phyloP scores from a whole-genome alignment of 2,888 invertebrate genomes.

The Tetheella fluctuosa region DNA sequence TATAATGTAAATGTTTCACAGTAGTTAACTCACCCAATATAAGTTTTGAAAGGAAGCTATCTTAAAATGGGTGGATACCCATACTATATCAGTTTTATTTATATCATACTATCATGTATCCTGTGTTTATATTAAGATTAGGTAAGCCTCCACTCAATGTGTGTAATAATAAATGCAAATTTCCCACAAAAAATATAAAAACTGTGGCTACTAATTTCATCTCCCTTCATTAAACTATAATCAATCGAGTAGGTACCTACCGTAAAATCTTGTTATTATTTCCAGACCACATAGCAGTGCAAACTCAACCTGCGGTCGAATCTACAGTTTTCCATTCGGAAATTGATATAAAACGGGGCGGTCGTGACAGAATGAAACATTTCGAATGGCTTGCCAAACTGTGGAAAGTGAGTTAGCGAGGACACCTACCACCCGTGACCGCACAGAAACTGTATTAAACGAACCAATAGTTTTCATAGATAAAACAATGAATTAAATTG shows the following conservation, averaged over 20 bases:
- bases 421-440: slow-evolving; percentile 58
- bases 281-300: slow-evolving; percentile 22
- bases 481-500: slow-evolving; percentile 31
- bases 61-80: too few species aligned
- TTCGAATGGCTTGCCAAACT: slow-evolving; percentile 53
- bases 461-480: slow-evolving; percentile 26
- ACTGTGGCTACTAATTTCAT: too few species aligned
- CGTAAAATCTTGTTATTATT: slow-evolving; percentile 19
- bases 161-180: too few species aligned
- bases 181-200: too few species aligned
- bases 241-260: slow-evolving; percentile 15
- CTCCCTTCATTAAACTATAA: too few species aligned
- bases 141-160: too few species aligned
- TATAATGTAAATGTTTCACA: too few species aligned
- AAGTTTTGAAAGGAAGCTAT: too few species aligned
- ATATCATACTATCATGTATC: too few species aligned
- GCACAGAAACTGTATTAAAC: slow-evolving; percentile 34
- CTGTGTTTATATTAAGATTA: too few species aligned
- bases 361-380: slow-evolving; percentile 50
- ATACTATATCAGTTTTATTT: too few species aligned
- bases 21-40: too few species aligned
- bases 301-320: slow-evolving; percentile 26
- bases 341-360: slow-evolving; percentile 37
- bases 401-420: slow-evolving; percentile 64
- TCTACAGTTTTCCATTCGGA: slow-evolving; percentile 41